Conservation (phyloP, 2,888 invertebrate species). For the Chrysolina americana region DNA sequence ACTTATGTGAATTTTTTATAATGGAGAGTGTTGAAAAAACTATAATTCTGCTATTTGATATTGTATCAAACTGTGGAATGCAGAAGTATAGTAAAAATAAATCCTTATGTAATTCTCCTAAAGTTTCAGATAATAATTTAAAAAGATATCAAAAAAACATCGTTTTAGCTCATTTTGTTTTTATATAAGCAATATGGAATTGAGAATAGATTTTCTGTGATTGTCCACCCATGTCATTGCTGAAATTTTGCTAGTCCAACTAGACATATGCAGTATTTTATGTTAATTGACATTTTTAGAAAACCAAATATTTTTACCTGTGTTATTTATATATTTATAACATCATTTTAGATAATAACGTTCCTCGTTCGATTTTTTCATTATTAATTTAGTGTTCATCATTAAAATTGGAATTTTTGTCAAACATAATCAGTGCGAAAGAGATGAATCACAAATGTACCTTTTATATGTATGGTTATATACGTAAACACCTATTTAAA, state of each 20-base stretch:
- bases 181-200: conserved; percentile 10
- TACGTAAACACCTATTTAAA: conserved; percentile 4
- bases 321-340: conserved; percentile 42
- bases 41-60: too few relatives aligned
- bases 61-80: not conserved
- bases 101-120: not conserved
- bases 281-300: conserved; percentile 39
- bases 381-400: conserved; percentile 28
- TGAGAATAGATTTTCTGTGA: conserved; percentile 37
- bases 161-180: conserved; percentile 8
- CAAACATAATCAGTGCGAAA: conserved; percentile 27
- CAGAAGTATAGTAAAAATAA: not conserved
- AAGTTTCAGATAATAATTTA: not conserved
- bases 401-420: conserved; percentile 21
- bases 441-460: conserved; percentile 47
- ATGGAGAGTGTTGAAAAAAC: too few relatives aligned
- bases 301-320: conserved; percentile 45
- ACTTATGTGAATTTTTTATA: too few relatives aligned
- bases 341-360: conserved; percentile 34
- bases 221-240: conserved; percentile 38
- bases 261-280: conserved; percentile 43
- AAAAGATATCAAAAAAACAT: not conserved
- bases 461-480: conserved; percentile 27
- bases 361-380: conserved; percentile 1
- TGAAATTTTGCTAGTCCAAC: conserved; percentile 42